Evolutionary conservation across 2,797 vertebrate genomes (phyloP), one percentile per base, ranked within the genome.

Genomic region (Columba guinea): DNA sequence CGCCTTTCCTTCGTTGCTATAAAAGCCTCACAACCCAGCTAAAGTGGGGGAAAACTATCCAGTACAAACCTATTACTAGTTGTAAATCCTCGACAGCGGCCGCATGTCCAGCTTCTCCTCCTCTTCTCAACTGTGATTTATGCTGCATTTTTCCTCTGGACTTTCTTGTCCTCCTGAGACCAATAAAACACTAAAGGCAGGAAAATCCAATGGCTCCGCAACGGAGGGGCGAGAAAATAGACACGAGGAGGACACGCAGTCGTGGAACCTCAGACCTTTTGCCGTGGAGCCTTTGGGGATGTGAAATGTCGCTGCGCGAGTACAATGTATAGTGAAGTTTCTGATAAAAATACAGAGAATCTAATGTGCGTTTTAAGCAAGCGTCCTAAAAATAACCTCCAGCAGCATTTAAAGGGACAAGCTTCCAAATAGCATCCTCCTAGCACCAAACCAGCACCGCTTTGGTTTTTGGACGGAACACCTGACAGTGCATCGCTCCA

Each of bases 371-470:
- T 89, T 95, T 88, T 58, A 91, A 93, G 90, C 46, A 34, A 78
- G 18, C 4, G 80, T 90, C 94, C 95, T 97, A 90, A 95, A 97
- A 95, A 93, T 94, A 95, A 87, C 87, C 90, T 93, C 68, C 67
- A 48, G 82, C 49, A 71, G 62, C 75, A 77, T 90, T 97, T 97
- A 97, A 97, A 97, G 96, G 81, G 78, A 70, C 92, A 94, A 75
- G 48, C 59, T 74, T 49, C 55, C 59, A 30, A 15, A 64, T 64
- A 5, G 2, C 27, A 3, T 21, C 14, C 8, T 56, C 23, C 12
- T 8, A 7, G 8, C 26, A 0, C 27, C 37, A 9, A 11, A 13
- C 0, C 15, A n/a, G 32, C 52, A 15, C 64, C 90, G 23, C 30
- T 46, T 27, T 34, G 35, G 7, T 9, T 71, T 62, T 59, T 4